These are phyloP conservation scores for Tragelaphus oryx DNA, from an alignment of 2,797 vertebrate genomes.

Conservation along the genomic window DNA sequence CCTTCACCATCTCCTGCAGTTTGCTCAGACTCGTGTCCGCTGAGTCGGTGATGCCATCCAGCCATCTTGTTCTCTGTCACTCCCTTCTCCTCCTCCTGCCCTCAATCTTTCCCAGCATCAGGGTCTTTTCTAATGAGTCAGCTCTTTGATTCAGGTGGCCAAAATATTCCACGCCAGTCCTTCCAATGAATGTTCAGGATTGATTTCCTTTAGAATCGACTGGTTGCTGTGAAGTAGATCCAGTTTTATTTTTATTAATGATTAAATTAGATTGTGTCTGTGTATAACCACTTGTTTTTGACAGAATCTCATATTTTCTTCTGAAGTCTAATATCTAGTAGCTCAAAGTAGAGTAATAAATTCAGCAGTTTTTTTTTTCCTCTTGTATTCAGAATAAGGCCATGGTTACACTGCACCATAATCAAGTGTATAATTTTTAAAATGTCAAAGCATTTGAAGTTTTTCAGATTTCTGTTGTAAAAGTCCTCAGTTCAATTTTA, in stretches of 20 bases:
- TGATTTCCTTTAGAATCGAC: background rate
- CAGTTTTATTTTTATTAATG: background rate
- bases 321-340: background rate
- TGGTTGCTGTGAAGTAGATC: background rate
- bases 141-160: background rate
- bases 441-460: constrained; percentile 25
- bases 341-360: background rate
- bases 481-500: constrained; percentile 55
- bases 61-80: background rate
- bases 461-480: constrained; percentile 28
- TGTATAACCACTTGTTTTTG: background rate
- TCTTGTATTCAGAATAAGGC: background rate
- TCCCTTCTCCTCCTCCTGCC: background rate
- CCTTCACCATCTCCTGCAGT: background rate
- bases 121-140: background rate
- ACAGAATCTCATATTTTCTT: constrained; percentile 2
- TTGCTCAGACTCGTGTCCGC: background rate
- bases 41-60: background rate
- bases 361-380: background rate
- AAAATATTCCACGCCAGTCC: background rate
- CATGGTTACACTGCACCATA: background rate
- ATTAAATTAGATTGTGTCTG: background rate
- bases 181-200: background rate
- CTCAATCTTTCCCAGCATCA: background rate
- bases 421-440: constrained; percentile 47